phyloP scores from a whole-genome alignment of 1,140 invertebrate genomes.

The Trachelipus rathkii region DNA sequence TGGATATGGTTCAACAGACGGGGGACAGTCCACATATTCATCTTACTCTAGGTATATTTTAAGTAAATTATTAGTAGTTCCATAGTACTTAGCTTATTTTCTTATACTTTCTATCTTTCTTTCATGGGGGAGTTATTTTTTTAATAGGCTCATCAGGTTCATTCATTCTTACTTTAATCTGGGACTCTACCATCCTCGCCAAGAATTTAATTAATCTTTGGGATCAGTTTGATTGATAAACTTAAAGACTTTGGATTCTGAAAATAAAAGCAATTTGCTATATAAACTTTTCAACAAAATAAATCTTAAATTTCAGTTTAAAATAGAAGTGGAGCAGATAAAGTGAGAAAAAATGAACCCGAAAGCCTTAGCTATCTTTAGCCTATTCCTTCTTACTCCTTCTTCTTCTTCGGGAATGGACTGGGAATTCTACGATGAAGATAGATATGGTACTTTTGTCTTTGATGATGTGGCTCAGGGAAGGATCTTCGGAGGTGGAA shows the following conservation, averaged over 20 bases:
- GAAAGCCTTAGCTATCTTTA: conserved; percentile 44
- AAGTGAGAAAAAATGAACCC: conserved; percentile 42
- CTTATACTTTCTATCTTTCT: neutral
- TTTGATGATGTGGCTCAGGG: neutral
- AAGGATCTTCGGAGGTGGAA: conserved; percentile 37
- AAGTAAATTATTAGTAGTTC: neutral
- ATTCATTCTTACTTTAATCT: neutral
- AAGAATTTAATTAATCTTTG: no score
- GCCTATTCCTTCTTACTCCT: conserved; percentile 43
- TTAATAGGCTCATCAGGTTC: neutral
- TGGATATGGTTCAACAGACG: neutral
- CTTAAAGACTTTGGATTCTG: no score
- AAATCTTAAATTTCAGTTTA: conserved; percentile 4
- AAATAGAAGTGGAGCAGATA: neutral
- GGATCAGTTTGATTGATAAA: no score
- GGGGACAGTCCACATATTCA: neutral
- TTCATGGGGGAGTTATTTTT: neutral
- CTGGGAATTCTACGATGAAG: neutral
- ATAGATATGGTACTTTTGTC: neutral
- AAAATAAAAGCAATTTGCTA: no score
- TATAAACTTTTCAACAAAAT: no score
- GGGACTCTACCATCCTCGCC: neutral
- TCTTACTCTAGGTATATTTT: conserved; percentile 8
- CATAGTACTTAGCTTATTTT: neutral
- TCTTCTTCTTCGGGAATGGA: conserved; percentile 35